A percentile compares a stretch with the other conserved stretches of the same genome.
Conservation (phyloP, 2,888 invertebrate genomes). For the Achlya flavicornis region DNA sequence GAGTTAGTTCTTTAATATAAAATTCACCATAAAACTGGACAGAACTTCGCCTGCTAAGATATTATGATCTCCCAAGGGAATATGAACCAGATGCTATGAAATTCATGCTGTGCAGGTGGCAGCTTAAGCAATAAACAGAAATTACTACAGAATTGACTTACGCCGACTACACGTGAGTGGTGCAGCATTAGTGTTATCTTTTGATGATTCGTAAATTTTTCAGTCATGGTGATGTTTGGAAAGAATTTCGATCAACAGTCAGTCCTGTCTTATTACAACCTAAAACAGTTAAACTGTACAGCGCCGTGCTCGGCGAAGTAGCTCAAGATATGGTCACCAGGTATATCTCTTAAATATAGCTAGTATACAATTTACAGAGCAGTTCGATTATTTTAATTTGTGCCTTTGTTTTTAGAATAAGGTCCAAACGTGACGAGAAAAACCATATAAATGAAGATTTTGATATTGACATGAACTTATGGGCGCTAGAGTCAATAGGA, state of each 20-base stretch:
- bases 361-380: too few species aligned
- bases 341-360: conserved; percentile 51
- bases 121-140: background rate
- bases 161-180: too few species aligned
- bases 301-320: conserved; percentile 85
- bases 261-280: conserved; percentile 91
- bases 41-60: background rate
- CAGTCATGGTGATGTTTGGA: conserved; percentile 92
- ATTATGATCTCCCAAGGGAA: background rate
- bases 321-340: conserved; percentile 86
- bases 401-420: conserved; percentile 69
- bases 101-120: background rate
- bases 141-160: background rate
- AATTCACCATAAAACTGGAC: background rate
- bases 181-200: too few species aligned
- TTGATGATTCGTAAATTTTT: conserved; percentile 16
- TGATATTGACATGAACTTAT: conserved; percentile 82
- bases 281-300: conserved; percentile 87
- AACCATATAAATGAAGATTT: conserved; percentile 83
- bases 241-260: conserved; percentile 88
- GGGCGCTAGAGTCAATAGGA: conserved; percentile 85
- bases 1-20: conserved; percentile 11
- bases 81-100: background rate
- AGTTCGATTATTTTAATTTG: too few species aligned
- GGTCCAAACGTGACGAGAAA: conserved; percentile 73